A percentile compares a stretch with the other conserved stretches of the same genome.
These are phyloP conservation scores for Falco rusticolus DNA, from an alignment of 2,797 vertebrate species.

Conservation along the genomic window DNA sequence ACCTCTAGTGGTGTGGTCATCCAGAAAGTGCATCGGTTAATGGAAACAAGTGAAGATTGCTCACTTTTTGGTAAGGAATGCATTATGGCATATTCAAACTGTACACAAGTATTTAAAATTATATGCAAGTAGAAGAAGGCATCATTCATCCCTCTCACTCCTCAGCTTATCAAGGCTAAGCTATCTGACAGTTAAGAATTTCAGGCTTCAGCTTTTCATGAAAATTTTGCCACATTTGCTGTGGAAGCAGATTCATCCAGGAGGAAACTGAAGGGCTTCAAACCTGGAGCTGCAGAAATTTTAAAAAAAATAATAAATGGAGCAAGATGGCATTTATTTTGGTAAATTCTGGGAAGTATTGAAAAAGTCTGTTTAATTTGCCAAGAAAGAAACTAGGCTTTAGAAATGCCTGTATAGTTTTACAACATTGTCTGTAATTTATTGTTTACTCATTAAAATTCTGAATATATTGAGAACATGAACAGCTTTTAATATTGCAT, in stretches of 20 bases:
- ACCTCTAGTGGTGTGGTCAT: not conserved
- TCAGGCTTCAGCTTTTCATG: not conserved
- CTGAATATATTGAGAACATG: not conserved
- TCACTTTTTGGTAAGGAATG: not conserved
- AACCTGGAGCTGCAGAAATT: not conserved
- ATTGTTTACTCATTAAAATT: not conserved
- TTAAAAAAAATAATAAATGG: not conserved
- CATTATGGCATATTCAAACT: not conserved
- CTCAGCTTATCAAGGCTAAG: not conserved
- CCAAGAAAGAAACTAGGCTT: not conserved
- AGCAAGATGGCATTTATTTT: not conserved
- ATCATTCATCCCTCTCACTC: not conserved
- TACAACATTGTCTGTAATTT: not conserved
- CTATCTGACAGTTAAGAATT: not conserved
- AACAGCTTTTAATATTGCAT: not conserved
- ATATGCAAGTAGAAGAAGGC: not conserved
- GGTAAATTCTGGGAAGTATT: not conserved
- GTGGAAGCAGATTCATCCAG: not conserved
- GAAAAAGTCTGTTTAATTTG: not conserved
- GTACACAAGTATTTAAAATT: not conserved
- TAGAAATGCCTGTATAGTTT: not conserved
- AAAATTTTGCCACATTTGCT: not conserved
- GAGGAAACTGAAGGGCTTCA: not conserved
- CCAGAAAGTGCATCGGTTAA: not conserved
- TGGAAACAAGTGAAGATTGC: not conserved